These are phyloP conservation scores for cat (Felis catus) DNA, from an alignment of 2,113 vertebrate species.

Conservation along the genomic window DNA sequence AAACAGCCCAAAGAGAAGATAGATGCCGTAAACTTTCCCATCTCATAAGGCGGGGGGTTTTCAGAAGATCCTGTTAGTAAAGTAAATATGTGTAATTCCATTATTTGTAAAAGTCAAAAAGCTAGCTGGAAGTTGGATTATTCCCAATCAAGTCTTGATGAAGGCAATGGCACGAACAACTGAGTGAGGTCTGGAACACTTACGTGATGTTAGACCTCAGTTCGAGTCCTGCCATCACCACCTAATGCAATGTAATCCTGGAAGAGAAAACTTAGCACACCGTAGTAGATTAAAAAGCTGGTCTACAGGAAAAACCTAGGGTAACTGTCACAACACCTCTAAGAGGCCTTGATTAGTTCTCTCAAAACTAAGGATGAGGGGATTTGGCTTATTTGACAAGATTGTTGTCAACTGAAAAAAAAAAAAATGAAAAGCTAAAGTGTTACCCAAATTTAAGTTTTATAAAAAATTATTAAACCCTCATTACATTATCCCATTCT, in stretches of 20 bases:
- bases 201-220: not conserved
- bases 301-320: not conserved
- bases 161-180: not conserved
- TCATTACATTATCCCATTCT: not conserved
- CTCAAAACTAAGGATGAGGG: not conserved
- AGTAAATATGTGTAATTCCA: not conserved
- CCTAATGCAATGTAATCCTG: not conserved
- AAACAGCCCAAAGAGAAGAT: not conserved
- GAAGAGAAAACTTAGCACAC: conserved; percentile 22
- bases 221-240: not conserved
- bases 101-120: conserved; percentile 19
- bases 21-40: not conserved
- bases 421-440: not conserved
- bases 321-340: not conserved
- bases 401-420: not conserved
- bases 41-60: not conserved
- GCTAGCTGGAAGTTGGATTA: not conserved
- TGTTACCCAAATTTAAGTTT: conserved; percentile 13
- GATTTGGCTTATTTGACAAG: not conserved
- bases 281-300: conserved; percentile 19
- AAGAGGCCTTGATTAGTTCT: not conserved
- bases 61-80: not conserved
- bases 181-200: not conserved
- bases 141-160: not conserved
- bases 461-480: not conserved